phyloP scores from a whole-genome alignment of 92 coral and sea anemone genomes.

The Pocillopora meandrina region DNA sequence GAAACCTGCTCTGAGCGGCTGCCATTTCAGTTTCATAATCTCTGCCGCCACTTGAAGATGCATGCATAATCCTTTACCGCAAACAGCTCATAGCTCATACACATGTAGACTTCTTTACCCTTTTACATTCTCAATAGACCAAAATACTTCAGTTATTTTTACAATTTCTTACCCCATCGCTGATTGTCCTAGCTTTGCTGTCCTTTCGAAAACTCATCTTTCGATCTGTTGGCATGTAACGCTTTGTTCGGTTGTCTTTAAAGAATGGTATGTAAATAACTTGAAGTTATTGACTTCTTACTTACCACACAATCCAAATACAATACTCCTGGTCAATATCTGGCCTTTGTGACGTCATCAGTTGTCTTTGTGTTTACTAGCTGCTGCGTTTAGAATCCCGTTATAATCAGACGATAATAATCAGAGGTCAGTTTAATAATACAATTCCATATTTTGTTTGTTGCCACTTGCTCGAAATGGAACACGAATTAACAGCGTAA shows the following conservation, averaged over 20 bases:
- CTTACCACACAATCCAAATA: too few species aligned
- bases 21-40: too few species aligned
- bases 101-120: too few species aligned
- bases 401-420: not conserved
- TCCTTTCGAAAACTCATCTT: constrained; percentile 8
- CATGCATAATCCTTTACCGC: too few species aligned
- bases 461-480: not conserved
- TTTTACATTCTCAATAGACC: not conserved
- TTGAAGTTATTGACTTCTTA: constrained; percentile 2
- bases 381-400: not conserved
- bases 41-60: too few species aligned
- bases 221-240: not conserved
- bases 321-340: constrained; percentile 9
- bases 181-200: constrained; percentile 5
- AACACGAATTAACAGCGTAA: too few species aligned
- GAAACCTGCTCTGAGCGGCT: too few species aligned
- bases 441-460: not conserved
- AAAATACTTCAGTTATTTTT: not conserved
- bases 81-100: too few species aligned
- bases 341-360: constrained; percentile 18
- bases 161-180: constrained; percentile 17
- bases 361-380: not conserved
- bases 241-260: not conserved
- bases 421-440: not conserved
- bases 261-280: not conserved